These are phyloP conservation scores for Rachycentron canadum DNA, from an alignment of 2,797 vertebrate species.

Conservation along the genomic window DNA sequence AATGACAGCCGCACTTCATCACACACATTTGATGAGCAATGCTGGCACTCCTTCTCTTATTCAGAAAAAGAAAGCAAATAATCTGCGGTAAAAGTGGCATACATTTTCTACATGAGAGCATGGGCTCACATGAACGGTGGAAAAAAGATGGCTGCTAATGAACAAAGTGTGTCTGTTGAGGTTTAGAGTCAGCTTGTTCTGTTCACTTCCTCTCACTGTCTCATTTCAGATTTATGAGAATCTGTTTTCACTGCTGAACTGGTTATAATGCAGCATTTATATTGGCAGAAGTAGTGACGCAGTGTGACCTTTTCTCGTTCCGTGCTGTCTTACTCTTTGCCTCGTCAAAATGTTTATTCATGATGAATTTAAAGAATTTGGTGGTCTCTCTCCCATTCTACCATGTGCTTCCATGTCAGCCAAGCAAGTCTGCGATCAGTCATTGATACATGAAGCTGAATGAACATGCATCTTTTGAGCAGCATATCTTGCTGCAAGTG, in stretches of 20 bases:
- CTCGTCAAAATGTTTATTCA: conserved; percentile 32
- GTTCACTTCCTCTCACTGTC: conserved; percentile 43
- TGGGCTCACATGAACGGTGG: conserved; percentile 19
- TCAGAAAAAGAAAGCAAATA: conserved; percentile 49
- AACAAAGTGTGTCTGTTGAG: conserved; percentile 45
- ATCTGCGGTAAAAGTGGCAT: conserved; percentile 36
- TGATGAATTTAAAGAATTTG: conserved; percentile 32
- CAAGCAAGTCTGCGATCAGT: conserved; percentile 7
- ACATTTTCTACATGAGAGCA: conserved; percentile 19
- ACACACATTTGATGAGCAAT: conserved; percentile 50
- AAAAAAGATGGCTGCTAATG: conserved; percentile 45
- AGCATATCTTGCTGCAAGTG: conserved; percentile 49
- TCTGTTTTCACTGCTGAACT: conserved; percentile 52
- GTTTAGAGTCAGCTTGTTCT: conserved; percentile 44
- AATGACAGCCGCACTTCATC: conserved; percentile 50
- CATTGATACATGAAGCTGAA: conserved; percentile 31
- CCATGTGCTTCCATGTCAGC: conserved; percentile 2
- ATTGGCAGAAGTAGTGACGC: conserved; percentile 35
- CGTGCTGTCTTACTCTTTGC: not conserved
- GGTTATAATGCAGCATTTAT: conserved; percentile 58
- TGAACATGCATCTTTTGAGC: conserved; percentile 47
- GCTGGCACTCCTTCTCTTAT: conserved; percentile 30
- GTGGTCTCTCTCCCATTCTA: conserved; percentile 1
- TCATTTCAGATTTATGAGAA: conserved; percentile 74
- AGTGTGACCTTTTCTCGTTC: conserved; percentile 24